A percentile compares a stretch with the other conserved stretches of the same genome.
phyloP scores from a whole-genome alignment of 2,113 vertebrate genomes.

The Callopanchax toddi region DNA sequence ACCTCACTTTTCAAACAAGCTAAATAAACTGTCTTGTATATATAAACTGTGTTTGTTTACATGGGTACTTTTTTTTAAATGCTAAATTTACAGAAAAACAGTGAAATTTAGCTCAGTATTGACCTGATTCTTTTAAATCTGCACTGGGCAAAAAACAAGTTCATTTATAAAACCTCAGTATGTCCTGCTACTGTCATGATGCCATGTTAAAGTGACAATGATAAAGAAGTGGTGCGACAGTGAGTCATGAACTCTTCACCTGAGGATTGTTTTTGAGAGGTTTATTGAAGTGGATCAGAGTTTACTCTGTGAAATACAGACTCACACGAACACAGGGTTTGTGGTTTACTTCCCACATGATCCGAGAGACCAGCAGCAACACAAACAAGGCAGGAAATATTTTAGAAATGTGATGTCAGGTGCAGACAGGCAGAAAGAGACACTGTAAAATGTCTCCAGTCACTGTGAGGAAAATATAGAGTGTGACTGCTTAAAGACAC shows the following conservation, averaged over 20 bases:
- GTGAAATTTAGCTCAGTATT: too few species aligned
- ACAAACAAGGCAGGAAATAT: not conserved
- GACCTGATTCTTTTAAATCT: not conserved
- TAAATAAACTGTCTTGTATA: not conserved
- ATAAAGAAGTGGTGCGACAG: not conserved
- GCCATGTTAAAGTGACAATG: not conserved
- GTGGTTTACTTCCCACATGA: slow-evolving; percentile 1
- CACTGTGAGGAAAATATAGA: not conserved
- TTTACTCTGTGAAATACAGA: not conserved
- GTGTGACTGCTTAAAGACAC: slow-evolving; percentile 1
- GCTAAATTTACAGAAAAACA: too few species aligned
- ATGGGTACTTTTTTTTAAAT: too few species aligned
- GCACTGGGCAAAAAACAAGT: not conserved
- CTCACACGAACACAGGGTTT: slow-evolving; percentile 14
- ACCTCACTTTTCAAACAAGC: slow-evolving; percentile 38
- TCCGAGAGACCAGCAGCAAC: not conserved
- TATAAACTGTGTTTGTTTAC: too few species aligned
- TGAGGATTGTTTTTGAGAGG: slow-evolving; percentile 6
- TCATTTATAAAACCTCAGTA: not conserved
- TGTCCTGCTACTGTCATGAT: not conserved
- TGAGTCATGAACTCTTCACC: slow-evolving; percentile 25
- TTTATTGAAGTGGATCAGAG: not conserved
- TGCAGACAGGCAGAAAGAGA: not conserved
- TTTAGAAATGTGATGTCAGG: not conserved
- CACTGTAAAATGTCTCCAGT: not conserved